phyloP scores from a whole-genome alignment of 2,888 invertebrate species.

The Drosophila prostipennis region DNA sequence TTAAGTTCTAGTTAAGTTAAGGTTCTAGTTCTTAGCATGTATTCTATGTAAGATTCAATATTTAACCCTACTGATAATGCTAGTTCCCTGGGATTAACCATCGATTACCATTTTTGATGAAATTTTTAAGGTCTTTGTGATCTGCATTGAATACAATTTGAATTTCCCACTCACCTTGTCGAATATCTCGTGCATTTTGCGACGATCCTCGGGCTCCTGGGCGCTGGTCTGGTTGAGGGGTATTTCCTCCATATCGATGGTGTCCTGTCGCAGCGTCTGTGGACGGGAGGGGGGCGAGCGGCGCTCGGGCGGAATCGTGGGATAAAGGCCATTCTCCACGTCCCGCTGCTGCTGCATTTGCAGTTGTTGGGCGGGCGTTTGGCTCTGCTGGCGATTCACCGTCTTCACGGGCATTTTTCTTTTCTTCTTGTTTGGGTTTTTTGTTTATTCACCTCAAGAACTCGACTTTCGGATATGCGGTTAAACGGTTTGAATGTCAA shows the following conservation, averaged over 20 bases:
- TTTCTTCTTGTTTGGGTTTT: no score
- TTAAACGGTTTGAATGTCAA: background rate
- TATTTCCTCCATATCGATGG: conserved; percentile 81
- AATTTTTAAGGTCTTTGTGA: no score
- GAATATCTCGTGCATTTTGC: conserved; percentile 75
- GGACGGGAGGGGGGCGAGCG: conserved; percentile 69
- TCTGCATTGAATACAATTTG: background rate
- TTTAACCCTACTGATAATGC: no score
- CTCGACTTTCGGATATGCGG: background rate
- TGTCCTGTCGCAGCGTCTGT: conserved; percentile 78
- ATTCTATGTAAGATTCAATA: no score
- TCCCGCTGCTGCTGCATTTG: conserved; percentile 74
- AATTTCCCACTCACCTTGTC: conserved; percentile 64
- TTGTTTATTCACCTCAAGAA: background rate
- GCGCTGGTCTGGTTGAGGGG: conserved; percentile 70
- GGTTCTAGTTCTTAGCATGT: no score
- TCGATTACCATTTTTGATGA: no score
- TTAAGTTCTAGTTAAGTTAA: background rate
- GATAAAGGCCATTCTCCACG: conserved; percentile 78
- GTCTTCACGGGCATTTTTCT: conserved; percentile 63
- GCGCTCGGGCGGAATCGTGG: conserved; percentile 70
- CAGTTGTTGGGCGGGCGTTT: conserved; percentile 71
- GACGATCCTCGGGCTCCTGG: conserved; percentile 77
- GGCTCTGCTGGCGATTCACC: conserved; percentile 64
- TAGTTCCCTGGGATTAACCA: no score